Evolutionary conservation across 2,113 vertebrate species (phyloP).

Genomic region (Dasyurus viverrinus): DNA sequence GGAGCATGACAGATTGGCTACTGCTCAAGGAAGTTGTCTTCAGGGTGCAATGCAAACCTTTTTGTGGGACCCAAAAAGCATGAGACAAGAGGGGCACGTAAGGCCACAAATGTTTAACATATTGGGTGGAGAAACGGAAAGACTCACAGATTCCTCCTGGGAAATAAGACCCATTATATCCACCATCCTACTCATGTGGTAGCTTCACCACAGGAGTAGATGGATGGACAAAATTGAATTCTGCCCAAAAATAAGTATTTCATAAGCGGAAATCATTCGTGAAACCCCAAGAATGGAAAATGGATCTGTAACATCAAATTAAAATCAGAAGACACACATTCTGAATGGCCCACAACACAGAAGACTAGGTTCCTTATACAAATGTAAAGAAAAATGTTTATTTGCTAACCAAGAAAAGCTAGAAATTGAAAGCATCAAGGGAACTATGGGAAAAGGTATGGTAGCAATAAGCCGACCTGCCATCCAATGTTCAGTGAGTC

Average conservation of each 20-base stretch:
- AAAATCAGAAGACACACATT: constrained; percentile 25
- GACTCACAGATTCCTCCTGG: constrained; percentile 21
- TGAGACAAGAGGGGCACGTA: constrained; percentile 57
- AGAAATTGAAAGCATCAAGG: constrained; percentile 9
- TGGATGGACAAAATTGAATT: not conserved
- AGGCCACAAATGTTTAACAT: constrained; percentile 60
- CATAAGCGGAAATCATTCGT: constrained; percentile 41
- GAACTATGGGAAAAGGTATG: constrained; percentile 16
- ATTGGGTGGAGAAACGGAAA: constrained; percentile 30
- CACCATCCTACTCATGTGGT: constrained; percentile 38
- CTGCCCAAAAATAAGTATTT: not conserved
- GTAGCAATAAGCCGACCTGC: not conserved
- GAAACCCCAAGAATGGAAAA: constrained; percentile 25
- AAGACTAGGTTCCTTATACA: not conserved
- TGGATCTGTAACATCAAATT: constrained; percentile 45
- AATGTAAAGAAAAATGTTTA: not conserved
- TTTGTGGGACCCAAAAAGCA: constrained; percentile 67
- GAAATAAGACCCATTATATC: constrained; percentile 55
- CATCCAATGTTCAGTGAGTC: not conserved
- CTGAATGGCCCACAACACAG: constrained; percentile 1
- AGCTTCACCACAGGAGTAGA: constrained; percentile 15
- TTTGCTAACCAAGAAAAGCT: not conserved
- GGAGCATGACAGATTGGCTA: constrained; percentile 45
- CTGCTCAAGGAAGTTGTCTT: constrained; percentile 59
- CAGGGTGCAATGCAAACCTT: constrained; percentile 63